Base-by-base conservation (phyloP, 2,797 vertebrate genomes). In the Antrozous pallidus region DNA sequence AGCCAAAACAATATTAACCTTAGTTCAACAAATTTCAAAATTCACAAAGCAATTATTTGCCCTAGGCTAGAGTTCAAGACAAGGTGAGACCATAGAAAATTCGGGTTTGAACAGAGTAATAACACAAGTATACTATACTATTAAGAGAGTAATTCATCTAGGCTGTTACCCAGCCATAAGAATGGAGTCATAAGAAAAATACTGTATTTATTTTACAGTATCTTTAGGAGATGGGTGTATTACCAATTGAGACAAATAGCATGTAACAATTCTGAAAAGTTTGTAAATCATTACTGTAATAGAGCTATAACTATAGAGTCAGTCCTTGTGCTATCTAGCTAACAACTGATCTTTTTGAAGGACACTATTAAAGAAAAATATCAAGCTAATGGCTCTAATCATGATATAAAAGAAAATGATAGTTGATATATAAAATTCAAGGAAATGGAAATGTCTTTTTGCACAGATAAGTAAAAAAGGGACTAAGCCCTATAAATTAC, bases 1-100 rank as follows among this genome's bases (percentile, higher is more conserved):
- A 45, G 13, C 90, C 83, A 12, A 96, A 89, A 89, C 18, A 90
- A 86, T 71, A 83, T 61, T 91, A 88, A 93, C 40, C 11, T 88
- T 33, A 92, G 54, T 28, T 77, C 28, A 88, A 91, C 22, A 67
- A 54, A 82, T 77, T 88, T 49, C 45, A 88, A 91, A 94, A 80
- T 63, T 79, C 31, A 91, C 11, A 77, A 78, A 86, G 92, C 73
- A 86, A 83, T 71, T 87, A 77, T 67, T 75, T 86, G 38, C 4
- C 31, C 82, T 65, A 85, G 24, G 33, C 28, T 79, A 92, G 74
- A 83, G 74, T 83, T 79, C n/a, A 92, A 81, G 74, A 45, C 20
- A 91, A 93, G 61, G 86, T 24, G 40, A 71, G 63, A 71, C 47
- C 18, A n/a, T 22, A 94, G 33, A 4, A 31, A 92, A 71, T 78